Evolutionary conservation across 2,113 vertebrate species (phyloP).

Genomic region (Perca fluviatilis): DNA sequence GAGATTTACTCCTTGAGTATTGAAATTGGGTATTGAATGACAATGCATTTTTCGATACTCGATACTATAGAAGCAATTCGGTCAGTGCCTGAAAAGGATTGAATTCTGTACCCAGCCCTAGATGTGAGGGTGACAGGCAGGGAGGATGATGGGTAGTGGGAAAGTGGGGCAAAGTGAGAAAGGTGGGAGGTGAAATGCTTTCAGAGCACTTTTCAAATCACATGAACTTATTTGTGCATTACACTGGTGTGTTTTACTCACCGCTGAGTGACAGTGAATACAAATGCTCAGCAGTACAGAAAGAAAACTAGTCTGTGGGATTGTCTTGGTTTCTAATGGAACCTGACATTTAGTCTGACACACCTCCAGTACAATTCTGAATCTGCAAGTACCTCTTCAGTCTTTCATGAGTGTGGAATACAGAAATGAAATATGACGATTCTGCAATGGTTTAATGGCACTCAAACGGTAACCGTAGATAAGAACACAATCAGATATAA

Average conservation of each 20-base stretch:
- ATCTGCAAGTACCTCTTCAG: constrained; percentile 17
- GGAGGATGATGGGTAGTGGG: background rate
- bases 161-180: constrained; percentile 25
- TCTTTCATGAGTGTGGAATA: background rate
- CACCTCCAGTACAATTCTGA: constrained; percentile 8
- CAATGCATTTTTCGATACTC: no score
- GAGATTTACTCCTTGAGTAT: no score
- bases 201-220: constrained; percentile 47
- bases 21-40: no score
- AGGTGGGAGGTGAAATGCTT: constrained; percentile 30
- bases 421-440: background rate
- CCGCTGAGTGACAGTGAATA: constrained; percentile 55
- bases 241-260: constrained; percentile 22
- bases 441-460: background rate
- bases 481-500: no score
- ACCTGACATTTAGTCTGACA: constrained; percentile 53
- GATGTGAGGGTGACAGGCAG: background rate
- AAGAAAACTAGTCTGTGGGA: constrained; percentile 31
- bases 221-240: constrained; percentile 43
- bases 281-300: constrained; percentile 62
- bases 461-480: background rate
- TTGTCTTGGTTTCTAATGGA: constrained; percentile 41
- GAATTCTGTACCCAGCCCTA: no score
- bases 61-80: no score
- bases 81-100: no score